These are phyloP conservation scores for Ophion obscuratus DNA, from an alignment of 2,888 invertebrate genomes.

Conservation along the genomic window DNA sequence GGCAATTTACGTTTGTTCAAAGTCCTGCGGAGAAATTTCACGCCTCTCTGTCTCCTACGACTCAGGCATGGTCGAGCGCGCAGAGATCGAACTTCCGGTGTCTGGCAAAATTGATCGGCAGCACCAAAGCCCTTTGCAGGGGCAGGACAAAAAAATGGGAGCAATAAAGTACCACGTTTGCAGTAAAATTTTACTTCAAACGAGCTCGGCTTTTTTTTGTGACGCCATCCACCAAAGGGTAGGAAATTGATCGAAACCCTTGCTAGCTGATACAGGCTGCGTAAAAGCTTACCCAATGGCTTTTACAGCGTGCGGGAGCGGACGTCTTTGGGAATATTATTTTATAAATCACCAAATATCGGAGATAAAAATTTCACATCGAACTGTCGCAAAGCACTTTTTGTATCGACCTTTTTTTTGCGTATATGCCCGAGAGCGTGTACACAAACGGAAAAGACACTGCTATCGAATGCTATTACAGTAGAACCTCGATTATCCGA, in stretches of 20 bases:
- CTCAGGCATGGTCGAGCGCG: slow-evolving; percentile 29
- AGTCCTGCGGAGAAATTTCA: slow-evolving; percentile 27
- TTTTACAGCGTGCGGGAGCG: background rate
- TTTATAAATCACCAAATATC: slow-evolving; percentile 23
- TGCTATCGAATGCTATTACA: background rate
- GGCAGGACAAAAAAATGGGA: slow-evolving; percentile 8
- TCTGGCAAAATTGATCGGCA: slow-evolving; percentile 38
- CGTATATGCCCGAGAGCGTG: background rate
- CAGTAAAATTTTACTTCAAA: slow-evolving; percentile 43
- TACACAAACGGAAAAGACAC: background rate
- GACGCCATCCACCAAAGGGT: slow-evolving; percentile 26
- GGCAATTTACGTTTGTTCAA: slow-evolving; percentile 47
- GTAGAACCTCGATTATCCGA: too few relatives aligned
- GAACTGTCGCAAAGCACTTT: background rate
- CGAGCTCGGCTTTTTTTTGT: slow-evolving; percentile 24
- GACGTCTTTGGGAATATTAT: slow-evolving; percentile 30
- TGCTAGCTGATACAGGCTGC: slow-evolving; percentile 29
- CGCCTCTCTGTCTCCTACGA: slow-evolving; percentile 1
- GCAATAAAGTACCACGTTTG: slow-evolving; percentile 27
- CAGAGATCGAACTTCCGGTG: slow-evolving; percentile 33
- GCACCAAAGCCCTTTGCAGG: background rate
- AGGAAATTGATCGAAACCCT: slow-evolving; percentile 48
- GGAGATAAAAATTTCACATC: background rate
- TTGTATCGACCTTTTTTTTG: background rate
- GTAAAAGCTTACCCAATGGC: slow-evolving; percentile 32